These are phyloP conservation scores for Lepus europaeus DNA, from an alignment of 2,113 vertebrate species.

Conservation along the genomic window DNA sequence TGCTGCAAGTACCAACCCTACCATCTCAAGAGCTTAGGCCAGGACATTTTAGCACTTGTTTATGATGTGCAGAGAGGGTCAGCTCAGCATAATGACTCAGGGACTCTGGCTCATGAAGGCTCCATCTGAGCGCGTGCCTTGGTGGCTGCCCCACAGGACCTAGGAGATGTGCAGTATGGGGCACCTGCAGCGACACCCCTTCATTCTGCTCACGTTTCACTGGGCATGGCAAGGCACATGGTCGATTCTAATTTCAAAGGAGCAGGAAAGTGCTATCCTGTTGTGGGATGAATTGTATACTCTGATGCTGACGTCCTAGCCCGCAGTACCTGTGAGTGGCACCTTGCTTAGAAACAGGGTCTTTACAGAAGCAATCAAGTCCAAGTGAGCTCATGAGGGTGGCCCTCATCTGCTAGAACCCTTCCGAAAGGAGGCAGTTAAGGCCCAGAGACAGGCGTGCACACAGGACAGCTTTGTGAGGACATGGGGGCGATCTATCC, in stretches of 20 bases:
- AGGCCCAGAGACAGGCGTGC: not conserved
- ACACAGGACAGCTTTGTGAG: not conserved
- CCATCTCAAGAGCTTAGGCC: not conserved
- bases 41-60: not conserved
- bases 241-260: not conserved
- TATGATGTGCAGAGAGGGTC: not conserved
- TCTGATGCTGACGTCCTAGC: not conserved
- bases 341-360: not conserved
- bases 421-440: not conserved
- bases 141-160: not conserved
- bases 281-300: not conserved
- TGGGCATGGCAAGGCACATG: not conserved
- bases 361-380: not conserved
- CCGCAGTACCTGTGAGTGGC: not conserved
- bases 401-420: not conserved
- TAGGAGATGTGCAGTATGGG: not conserved
- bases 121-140: not conserved
- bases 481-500: not conserved
- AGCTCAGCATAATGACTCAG: not conserved
- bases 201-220: not conserved
- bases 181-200: not conserved
- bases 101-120: not conserved
- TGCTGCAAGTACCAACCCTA: not conserved
- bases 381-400: not conserved
- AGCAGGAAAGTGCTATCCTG: not conserved